These are phyloP conservation scores for Ophthalmolycus amberensis DNA, from an alignment of 2,113 vertebrate genomes.

Conservation along the genomic window DNA sequence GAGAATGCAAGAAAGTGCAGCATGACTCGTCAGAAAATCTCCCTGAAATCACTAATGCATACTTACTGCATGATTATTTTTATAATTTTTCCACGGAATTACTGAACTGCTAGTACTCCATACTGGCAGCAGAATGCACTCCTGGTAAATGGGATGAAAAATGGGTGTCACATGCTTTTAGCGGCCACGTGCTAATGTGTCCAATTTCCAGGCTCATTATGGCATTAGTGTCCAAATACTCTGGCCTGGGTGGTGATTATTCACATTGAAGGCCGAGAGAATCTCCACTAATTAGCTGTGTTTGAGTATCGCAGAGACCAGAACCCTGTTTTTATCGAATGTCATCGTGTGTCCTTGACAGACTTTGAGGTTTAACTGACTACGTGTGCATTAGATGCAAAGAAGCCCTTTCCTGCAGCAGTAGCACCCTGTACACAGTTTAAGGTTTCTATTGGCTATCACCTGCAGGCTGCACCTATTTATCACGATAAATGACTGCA, in stretches of 20 bases:
- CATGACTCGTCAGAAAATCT: constrained; percentile 50
- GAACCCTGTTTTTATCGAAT: constrained; percentile 10
- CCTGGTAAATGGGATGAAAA: constrained; percentile 76
- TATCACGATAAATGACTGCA: background rate
- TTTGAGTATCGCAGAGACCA: constrained; percentile 44
- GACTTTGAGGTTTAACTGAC: background rate
- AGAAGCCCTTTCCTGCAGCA: background rate
- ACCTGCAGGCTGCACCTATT: background rate
- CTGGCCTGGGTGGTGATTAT: constrained; percentile 73
- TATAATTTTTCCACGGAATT: constrained; percentile 31
- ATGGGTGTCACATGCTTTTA: constrained; percentile 78
- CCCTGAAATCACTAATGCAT: constrained; percentile 42
- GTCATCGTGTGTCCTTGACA: background rate
- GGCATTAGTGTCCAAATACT: constrained; percentile 75
- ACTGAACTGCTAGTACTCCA: constrained; percentile 49
- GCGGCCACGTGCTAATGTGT: constrained; percentile 76
- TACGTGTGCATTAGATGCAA: background rate
- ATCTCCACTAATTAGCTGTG: constrained; percentile 74
- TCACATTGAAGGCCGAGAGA: constrained; percentile 78
- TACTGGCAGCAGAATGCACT: constrained; percentile 61
- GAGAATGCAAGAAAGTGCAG: constrained; percentile 33
- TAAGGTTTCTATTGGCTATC: background rate
- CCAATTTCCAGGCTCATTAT: constrained; percentile 81
- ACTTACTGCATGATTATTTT: background rate
- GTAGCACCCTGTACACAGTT: background rate